These are phyloP conservation scores for Thereva unica DNA, from an alignment of 2,888 invertebrate species.

Conservation along the genomic window DNA sequence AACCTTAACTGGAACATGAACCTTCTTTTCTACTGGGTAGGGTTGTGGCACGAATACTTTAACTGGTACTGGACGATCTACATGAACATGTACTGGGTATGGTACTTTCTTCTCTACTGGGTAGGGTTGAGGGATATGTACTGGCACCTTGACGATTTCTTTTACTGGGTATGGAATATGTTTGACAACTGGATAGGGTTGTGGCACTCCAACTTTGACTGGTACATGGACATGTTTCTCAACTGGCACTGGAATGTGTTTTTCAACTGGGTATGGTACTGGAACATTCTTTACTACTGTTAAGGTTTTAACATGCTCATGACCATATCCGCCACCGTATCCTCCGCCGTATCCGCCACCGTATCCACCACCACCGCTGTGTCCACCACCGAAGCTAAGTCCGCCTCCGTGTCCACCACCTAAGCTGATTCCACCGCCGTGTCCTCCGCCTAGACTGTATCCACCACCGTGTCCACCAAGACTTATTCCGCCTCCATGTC, in stretches of 20 bases:
- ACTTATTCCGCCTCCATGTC: slow-evolving; percentile 52
- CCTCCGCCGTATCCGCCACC: slow-evolving; percentile 56
- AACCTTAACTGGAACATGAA: slow-evolving; percentile 71
- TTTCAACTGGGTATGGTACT: slow-evolving; percentile 74
- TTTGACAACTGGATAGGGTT: slow-evolving; percentile 72
- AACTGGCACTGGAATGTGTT: slow-evolving; percentile 70
- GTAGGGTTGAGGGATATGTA: slow-evolving; percentile 70
- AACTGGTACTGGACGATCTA: slow-evolving; percentile 69
- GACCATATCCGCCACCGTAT: slow-evolving; percentile 49
- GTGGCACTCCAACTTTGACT: slow-evolving; percentile 68
- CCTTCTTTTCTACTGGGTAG: slow-evolving; percentile 78
- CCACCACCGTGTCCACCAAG: slow-evolving; percentile 53
- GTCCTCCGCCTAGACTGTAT: slow-evolving; percentile 54
- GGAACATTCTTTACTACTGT: slow-evolving; percentile 73
- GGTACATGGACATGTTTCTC: slow-evolving; percentile 63
- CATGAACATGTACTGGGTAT: slow-evolving; percentile 66
- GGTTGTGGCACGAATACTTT: slow-evolving; percentile 74
- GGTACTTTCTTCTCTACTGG: slow-evolving; percentile 67
- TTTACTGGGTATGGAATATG: slow-evolving; percentile 72
- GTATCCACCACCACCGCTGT: slow-evolving; percentile 60
- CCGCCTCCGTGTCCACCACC: slow-evolving; percentile 48
- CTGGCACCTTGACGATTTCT: slow-evolving; percentile 74
- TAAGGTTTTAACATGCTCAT: slow-evolving; percentile 66
- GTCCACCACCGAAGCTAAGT: slow-evolving; percentile 48
- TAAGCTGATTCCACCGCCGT: slow-evolving; percentile 45